Evolutionary conservation across 2,888 invertebrate genomes (phyloP).

Genomic region (Cotesia congregata): DNA sequence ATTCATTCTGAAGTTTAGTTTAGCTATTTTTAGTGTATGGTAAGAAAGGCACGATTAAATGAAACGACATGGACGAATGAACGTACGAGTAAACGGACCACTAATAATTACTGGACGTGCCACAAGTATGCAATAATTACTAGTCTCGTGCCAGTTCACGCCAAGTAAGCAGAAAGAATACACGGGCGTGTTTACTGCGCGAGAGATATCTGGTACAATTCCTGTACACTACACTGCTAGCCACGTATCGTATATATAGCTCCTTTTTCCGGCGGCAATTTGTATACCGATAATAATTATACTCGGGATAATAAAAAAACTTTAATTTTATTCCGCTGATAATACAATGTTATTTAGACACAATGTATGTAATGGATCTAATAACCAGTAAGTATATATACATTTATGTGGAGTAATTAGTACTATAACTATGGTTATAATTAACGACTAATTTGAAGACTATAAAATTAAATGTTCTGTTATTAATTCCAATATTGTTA

Average conservation of each 20-base stretch:
- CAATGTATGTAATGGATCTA: not conserved
- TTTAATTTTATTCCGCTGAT: slow-evolving; percentile 45
- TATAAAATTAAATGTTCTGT: not conserved
- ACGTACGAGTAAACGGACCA: slow-evolving; percentile 47
- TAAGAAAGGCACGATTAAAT: slow-evolving; percentile 50
- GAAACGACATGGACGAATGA: slow-evolving; percentile 56
- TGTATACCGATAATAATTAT: slow-evolving; percentile 36
- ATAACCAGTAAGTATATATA: not conserved
- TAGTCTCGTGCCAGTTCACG: slow-evolving; percentile 56
- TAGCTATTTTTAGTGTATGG: not conserved
- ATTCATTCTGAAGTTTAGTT: not conserved
- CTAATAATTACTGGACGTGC: slow-evolving; percentile 62
- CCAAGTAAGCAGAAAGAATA: slow-evolving; percentile 57
- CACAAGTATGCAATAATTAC: slow-evolving; percentile 59
- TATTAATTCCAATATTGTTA: not conserved
- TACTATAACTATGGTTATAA: not conserved
- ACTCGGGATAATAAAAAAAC: slow-evolving; percentile 56
- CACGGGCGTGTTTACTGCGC: slow-evolving; percentile 68
- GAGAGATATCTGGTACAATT: slow-evolving; percentile 49
- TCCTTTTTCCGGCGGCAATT: slow-evolving; percentile 42
- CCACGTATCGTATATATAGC: not conserved
- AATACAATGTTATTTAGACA: not conserved
- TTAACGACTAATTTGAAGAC: not conserved
- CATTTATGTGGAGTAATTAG: not conserved
- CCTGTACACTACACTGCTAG: not conserved